Base-by-base conservation (phyloP, 92 coral and sea anemone genomes). In the Chrysogorgia sp. region DNA sequence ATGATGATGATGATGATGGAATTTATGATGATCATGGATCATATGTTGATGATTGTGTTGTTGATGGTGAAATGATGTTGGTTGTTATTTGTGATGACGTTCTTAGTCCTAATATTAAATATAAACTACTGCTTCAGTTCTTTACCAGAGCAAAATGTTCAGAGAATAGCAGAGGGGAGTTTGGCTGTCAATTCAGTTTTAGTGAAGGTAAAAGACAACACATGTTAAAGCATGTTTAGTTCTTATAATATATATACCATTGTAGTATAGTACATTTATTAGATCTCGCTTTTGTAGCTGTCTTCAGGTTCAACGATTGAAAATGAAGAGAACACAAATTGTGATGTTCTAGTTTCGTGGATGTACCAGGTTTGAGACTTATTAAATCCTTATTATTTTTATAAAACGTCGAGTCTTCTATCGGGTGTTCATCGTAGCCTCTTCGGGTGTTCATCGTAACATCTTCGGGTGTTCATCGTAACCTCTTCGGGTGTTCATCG, bases 111-210 rank as follows among this genome's bases (percentile, higher is more conserved):
- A 5, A 37, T 37, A 12, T 37, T 37, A 4, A 37, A 37, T 37
- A 37, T 4, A 37, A 37, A 37, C 5, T 37, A 52, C 26, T 31
- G 31, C 61, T 78, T n/a, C 55, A 93, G 97, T 62, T 76, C 90
- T 12, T 81, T 94, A 30, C 98, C 98, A 40, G 88, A 89, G 63
- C 89, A 89, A 81, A 86, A 82, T 24, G 96, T 94, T 22, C 98
- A 94, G 67, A 84, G 86, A 82, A 86, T 85, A 40, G 84, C 94
- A 10, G 98, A 93, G 33, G 92, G 97, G 1, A 87, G 92, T 66
- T 63, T 94, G 56, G 92, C 98, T 20, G 90, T 94, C 43, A 97
- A 94, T 57, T 89, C 97, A 28, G 96, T 91, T 58, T 66, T 91
- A 2, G 82, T 94, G 45, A 94, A 94, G 97, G 98, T 94, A 65